These are phyloP conservation scores for Poliocrania exsul DNA, from an alignment of 2,797 vertebrate genomes.

Conservation along the genomic window DNA sequence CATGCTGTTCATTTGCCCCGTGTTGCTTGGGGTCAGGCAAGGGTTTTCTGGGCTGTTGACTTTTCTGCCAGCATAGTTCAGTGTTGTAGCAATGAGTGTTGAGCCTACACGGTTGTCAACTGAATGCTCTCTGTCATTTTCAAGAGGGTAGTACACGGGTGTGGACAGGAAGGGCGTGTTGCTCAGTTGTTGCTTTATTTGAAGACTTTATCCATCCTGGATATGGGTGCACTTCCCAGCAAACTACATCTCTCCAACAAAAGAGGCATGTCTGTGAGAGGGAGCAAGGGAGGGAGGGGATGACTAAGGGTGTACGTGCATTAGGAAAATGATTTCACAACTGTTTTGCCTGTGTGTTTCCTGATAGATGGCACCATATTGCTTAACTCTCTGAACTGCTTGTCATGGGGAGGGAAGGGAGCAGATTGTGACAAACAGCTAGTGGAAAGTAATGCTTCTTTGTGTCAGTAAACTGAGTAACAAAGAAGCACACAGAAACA, in stretches of 20 bases:
- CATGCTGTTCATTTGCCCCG: accelerated
- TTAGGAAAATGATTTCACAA: not conserved
- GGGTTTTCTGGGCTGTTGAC: not conserved
- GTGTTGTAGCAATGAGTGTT: not conserved
- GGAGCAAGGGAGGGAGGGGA: not conserved
- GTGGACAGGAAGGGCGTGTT: not conserved
- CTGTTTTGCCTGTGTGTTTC: not conserved
- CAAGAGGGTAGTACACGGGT: not conserved
- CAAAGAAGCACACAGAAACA: not conserved
- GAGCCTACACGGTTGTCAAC: not conserved
- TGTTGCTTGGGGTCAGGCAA: not conserved
- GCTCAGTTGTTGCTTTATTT: not conserved
- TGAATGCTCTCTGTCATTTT: not conserved
- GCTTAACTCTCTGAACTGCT: constrained; percentile 22
- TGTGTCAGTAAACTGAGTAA: constrained; percentile 45
- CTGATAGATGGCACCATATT: constrained; percentile 35
- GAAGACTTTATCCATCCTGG: not conserved
- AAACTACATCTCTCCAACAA: not conserved
- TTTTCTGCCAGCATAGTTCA: not conserved
- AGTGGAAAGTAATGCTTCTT: constrained; percentile 50
- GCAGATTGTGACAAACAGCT: constrained; percentile 30
- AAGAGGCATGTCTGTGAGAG: not conserved
- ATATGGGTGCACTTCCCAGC: not conserved
- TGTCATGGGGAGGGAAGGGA: not conserved
- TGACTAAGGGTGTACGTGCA: not conserved